These are phyloP conservation scores for Sceliomorpha sp. DNA, from an alignment of 2,888 invertebrate genomes.

Conservation along the genomic window DNA sequence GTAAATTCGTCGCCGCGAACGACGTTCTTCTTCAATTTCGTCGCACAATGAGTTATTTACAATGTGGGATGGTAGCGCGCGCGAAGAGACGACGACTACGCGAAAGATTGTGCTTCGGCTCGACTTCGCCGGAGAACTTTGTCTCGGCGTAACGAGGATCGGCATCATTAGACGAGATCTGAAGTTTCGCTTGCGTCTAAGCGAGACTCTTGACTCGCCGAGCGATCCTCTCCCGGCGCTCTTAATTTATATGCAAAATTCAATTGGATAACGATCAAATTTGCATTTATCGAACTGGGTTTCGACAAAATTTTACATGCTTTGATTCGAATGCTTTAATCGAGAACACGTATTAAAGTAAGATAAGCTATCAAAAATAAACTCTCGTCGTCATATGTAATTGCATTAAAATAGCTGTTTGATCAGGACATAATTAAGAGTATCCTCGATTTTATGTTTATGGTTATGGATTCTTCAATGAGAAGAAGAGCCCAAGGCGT, in stretches of 20 bases:
- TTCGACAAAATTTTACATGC: constrained; percentile 19
- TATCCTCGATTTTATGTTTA: too few relatives aligned
- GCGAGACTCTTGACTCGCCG: constrained; percentile 19
- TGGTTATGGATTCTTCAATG: too few relatives aligned
- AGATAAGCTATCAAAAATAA: too few relatives aligned
- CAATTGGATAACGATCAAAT: constrained; percentile 37
- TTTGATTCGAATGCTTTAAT: constrained; percentile 1
- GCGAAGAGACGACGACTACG: not conserved
- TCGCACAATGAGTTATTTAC: too few relatives aligned
- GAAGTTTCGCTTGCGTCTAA: constrained; percentile 6
- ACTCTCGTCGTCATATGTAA: too few relatives aligned
- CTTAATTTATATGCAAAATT: constrained; percentile 37
- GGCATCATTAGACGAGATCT: constrained; percentile 8
- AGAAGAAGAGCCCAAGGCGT: too few relatives aligned
- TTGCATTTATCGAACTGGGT: constrained; percentile 36
- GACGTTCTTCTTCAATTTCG: too few relatives aligned
- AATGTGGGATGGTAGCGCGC: too few relatives aligned
- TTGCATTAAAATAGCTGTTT: too few relatives aligned
- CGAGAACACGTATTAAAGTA: too few relatives aligned
- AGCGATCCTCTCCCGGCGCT: constrained; percentile 27
- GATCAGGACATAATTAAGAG: too few relatives aligned
- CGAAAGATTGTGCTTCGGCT: constrained; percentile 2
- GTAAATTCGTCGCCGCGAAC: too few relatives aligned
- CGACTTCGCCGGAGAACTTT: not conserved
- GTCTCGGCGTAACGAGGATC: constrained; percentile 3